phyloP scores from a whole-genome alignment of 2,113 vertebrate species.

The Thymallus thymallus region DNA sequence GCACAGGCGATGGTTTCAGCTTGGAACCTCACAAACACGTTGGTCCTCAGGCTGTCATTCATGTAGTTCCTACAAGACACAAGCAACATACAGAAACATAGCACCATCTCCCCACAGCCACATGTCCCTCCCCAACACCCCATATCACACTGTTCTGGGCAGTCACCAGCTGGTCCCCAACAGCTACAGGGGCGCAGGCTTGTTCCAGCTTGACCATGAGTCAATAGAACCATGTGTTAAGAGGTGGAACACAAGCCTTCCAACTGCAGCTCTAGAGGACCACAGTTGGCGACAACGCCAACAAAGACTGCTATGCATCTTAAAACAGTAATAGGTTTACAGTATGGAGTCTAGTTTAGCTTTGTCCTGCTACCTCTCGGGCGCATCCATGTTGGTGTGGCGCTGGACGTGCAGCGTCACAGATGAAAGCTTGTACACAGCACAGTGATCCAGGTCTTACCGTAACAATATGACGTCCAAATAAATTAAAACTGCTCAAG shows the following conservation, averaged over 20 bases:
- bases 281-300: neutral
- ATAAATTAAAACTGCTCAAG: neutral
- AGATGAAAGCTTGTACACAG: conserved; percentile 39
- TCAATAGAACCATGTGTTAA: neutral
- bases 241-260: neutral
- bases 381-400: conserved; percentile 46
- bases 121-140: neutral
- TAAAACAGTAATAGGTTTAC: neutral
- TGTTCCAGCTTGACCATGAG: neutral
- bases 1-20: conserved; percentile 97
- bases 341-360: conserved; percentile 82
- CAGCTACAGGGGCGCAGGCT: neutral
- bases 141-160: neutral
- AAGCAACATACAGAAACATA: conserved; percentile 60
- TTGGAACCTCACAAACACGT: conserved; percentile 96
- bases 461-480: neutral
- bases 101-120: conserved; percentile 63
- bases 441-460: conserved; percentile 2
- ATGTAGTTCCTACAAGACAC: conserved; percentile 92
- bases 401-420: conserved; percentile 29
- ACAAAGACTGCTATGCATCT: neutral
- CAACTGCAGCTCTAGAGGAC: neutral
- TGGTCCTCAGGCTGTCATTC: conserved; percentile 96
- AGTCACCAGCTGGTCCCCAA: neutral
- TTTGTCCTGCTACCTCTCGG: conserved; percentile 74